These are phyloP conservation scores for Pogonognathellus flavescens DNA, from an alignment of 1,140 invertebrate species.

Conservation along the genomic window DNA sequence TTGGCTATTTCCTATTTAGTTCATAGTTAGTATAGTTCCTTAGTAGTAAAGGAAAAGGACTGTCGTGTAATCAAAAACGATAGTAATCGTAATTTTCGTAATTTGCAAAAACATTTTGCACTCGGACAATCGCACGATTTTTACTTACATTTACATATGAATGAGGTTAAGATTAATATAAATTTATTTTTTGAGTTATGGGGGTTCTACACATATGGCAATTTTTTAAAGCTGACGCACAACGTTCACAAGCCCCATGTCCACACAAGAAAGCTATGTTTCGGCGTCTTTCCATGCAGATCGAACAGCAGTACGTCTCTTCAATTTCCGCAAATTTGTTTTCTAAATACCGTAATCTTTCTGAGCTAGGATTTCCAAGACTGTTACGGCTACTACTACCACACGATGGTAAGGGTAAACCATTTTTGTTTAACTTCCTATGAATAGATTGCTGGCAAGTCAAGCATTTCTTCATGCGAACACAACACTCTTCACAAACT, in stretches of 20 bases:
- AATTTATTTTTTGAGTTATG: constrained; percentile 89
- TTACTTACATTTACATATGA: constrained; percentile 14
- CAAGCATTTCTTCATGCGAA: constrained; percentile 85
- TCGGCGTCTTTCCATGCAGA: constrained; percentile 83
- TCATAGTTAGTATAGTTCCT: too few relatives aligned
- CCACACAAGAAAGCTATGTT: constrained; percentile 92
- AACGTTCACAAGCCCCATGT: constrained; percentile 87
- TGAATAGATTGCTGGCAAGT: constrained; percentile 77
- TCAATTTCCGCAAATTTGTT: constrained; percentile 89
- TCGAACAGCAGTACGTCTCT: constrained; percentile 84
- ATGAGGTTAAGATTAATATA: constrained; percentile 69
- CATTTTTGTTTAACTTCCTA: constrained; percentile 62
- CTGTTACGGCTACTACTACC: constrained; percentile 25
- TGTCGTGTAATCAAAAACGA: too few relatives aligned
- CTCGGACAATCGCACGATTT: constrained; percentile 9
- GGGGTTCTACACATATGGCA: constrained; percentile 94
- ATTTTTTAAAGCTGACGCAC: constrained; percentile 83
- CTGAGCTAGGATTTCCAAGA: constrained; percentile 73
- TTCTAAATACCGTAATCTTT: constrained; percentile 83
- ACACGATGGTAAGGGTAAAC: constrained; percentile 34
- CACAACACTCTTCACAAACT: constrained; percentile 82
- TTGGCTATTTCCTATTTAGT: too few relatives aligned
- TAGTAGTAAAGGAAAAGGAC: too few relatives aligned
- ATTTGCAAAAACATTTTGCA: constrained; percentile 14
- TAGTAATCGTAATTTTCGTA: neutral